phyloP scores from a whole-genome alignment of 2,888 invertebrate species.

The Pseudococcus viburni region DNA sequence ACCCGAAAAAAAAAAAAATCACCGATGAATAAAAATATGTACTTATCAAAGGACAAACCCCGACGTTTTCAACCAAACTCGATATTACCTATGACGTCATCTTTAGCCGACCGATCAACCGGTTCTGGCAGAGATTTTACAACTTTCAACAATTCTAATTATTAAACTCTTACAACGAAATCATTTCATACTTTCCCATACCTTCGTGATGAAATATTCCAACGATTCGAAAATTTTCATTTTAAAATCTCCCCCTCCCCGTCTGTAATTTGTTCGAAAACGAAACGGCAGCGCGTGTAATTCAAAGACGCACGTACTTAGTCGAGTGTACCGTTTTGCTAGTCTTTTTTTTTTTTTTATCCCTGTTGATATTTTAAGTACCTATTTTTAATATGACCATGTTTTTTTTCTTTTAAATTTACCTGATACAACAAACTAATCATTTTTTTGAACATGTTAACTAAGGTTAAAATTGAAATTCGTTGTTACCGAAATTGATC shows the following conservation, averaged over 20 bases:
- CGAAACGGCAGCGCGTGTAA: conserved; percentile 2
- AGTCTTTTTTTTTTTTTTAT: conserved; percentile 60
- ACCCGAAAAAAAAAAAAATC: neutral
- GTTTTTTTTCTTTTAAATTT: conserved; percentile 34
- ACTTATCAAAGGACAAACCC: neutral
- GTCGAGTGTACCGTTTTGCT: conserved; percentile 57
- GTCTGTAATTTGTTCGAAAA: neutral
- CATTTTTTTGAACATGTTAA: conserved; percentile 51
- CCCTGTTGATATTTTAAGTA: conserved; percentile 60
- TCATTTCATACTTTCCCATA: neutral
- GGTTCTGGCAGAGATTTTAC: neutral
- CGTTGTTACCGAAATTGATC: conserved; percentile 50
- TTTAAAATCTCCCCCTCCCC: neutral
- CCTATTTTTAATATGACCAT: conserved; percentile 26
- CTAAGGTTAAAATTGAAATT: conserved; percentile 45
- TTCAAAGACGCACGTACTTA: conserved; percentile 15
- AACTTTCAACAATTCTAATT: neutral
- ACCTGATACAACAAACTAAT: conserved; percentile 33
- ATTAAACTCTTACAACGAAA: neutral
- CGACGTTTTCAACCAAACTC: neutral
- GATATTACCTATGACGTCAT: conserved; percentile 4
- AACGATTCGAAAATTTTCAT: neutral
- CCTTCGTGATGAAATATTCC: neutral
- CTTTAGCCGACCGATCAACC: neutral
- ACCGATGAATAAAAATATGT: neutral